Evolutionary conservation across 2,888 invertebrate genomes (phyloP).

Genomic region (Smittia aterrima): DNA sequence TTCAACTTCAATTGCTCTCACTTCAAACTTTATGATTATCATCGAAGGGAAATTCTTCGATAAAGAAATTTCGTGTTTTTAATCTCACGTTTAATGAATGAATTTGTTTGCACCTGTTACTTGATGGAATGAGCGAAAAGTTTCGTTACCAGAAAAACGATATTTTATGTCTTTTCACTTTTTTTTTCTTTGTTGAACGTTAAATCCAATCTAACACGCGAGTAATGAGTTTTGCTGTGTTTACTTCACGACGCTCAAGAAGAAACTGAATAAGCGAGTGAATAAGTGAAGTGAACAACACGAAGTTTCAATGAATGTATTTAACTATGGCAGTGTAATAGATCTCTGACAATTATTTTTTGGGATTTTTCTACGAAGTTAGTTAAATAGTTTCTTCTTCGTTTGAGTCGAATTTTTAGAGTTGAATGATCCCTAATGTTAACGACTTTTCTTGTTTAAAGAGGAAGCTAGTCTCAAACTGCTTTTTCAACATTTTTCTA

Average conservation of each 20-base stretch:
- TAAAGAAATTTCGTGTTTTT: not conserved
- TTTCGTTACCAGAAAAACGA: not conserved
- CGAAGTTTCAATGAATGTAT: not conserved
- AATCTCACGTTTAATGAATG: not conserved
- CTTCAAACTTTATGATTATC: not conserved
- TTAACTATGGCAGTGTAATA: not conserved
- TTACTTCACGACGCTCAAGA: slow-evolving; percentile 23
- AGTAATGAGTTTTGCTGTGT: slow-evolving; percentile 37
- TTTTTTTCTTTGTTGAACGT: not conserved
- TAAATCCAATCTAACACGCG: not conserved
- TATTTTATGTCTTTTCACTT: not conserved
- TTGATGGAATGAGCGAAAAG: not conserved
- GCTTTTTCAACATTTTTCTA: no score
- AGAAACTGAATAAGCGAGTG: slow-evolving; percentile 9
- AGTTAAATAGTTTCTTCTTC: no score
- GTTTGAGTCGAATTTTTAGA: no score
- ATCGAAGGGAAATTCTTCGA: no score
- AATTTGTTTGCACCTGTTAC: not conserved
- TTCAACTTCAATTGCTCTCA: not conserved
- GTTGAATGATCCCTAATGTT: no score
- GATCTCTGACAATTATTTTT: not conserved
- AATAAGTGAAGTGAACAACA: not conserved
- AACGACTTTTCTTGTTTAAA: no score
- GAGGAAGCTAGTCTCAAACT: no score
- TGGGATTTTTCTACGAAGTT: no score